Evolutionary conservation across 2,888 invertebrate species (phyloP).

Genomic region (Calephelis perditalis): DNA sequence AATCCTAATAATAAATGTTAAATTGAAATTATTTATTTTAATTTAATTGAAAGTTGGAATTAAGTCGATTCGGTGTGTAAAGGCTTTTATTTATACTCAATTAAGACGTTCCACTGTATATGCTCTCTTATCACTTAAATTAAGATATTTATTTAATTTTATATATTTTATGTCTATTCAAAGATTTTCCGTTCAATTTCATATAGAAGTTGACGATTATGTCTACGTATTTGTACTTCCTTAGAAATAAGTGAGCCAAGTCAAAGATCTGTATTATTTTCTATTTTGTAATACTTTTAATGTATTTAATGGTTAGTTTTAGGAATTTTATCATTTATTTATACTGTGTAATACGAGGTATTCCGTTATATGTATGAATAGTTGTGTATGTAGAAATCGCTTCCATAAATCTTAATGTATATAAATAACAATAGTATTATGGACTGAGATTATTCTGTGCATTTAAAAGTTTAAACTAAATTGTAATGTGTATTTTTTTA

Average conservation of each 20-base stretch:
- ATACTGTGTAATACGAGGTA: constrained; percentile 75
- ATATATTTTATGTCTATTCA: constrained; percentile 32
- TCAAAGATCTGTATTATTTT: constrained; percentile 79
- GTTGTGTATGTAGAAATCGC: constrained; percentile 56
- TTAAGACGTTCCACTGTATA: constrained; percentile 37
- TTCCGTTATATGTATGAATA: constrained; percentile 65
- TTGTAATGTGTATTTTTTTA: constrained; percentile 9
- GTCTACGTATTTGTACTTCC: constrained; percentile 62
- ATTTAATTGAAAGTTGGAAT: background rate
- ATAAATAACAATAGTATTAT: constrained; percentile 62
- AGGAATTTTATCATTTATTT: constrained; percentile 63
- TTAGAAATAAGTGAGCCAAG: constrained; percentile 69
- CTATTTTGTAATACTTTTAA: constrained; percentile 75
- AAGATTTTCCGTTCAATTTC: constrained; percentile 11
- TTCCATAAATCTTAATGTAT: constrained; percentile 58
- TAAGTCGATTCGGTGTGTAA: background rate
- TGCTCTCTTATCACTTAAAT: constrained; percentile 61
- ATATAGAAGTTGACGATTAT: constrained; percentile 35
- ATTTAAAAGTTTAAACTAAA: constrained; percentile 46
- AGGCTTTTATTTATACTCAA: background rate
- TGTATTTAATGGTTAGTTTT: constrained; percentile 61
- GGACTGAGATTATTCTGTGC: constrained; percentile 72
- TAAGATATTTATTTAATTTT: constrained; percentile 74
- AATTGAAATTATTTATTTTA: too few relatives aligned
- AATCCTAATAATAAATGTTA: too few relatives aligned